Conservation (phyloP, 2,113 vertebrate genomes). For the Hippocampus abdominalis region DNA sequence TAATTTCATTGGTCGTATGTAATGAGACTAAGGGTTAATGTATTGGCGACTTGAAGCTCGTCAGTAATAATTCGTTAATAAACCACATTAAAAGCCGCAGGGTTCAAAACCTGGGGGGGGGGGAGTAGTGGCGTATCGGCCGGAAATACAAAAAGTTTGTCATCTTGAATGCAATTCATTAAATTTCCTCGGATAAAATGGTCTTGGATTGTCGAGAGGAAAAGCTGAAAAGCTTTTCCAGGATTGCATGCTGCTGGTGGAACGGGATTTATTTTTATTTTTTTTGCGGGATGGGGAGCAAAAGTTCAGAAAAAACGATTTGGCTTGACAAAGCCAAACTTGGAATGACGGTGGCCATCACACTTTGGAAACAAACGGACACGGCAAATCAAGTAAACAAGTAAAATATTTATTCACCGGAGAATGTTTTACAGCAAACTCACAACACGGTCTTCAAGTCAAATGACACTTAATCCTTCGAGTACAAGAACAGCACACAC, state of each 20-base stretch:
- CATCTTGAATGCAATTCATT: not conserved
- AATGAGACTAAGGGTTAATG: no score
- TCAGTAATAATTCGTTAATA: no score
- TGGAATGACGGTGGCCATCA: not conserved
- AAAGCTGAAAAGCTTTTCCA: conserved; percentile 35
- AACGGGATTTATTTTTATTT: not conserved
- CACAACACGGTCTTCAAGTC: conserved; percentile 68
- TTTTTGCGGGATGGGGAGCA: not conserved
- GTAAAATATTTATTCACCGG: conserved; percentile 72
- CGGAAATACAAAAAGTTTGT: no score
- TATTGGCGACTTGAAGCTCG: no score
- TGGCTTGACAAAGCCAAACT: not conserved
- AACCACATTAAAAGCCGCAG: no score
- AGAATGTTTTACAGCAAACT: conserved; percentile 62
- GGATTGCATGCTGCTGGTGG: conserved; percentile 4
- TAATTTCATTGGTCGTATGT: no score
- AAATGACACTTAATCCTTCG: conserved; percentile 70
- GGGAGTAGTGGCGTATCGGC: no score
- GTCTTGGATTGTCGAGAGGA: conserved; percentile 27
- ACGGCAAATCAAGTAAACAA: conserved; percentile 64
- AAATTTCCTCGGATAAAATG: conserved; percentile 25
- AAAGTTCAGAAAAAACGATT: not conserved
- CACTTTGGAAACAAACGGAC: conserved; percentile 12
- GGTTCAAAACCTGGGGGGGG: no score
- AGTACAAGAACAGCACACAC: conserved; percentile 45